Evolutionary conservation across 2,888 invertebrate species (phyloP).

Genomic region (Harpalus rufipes): DNA sequence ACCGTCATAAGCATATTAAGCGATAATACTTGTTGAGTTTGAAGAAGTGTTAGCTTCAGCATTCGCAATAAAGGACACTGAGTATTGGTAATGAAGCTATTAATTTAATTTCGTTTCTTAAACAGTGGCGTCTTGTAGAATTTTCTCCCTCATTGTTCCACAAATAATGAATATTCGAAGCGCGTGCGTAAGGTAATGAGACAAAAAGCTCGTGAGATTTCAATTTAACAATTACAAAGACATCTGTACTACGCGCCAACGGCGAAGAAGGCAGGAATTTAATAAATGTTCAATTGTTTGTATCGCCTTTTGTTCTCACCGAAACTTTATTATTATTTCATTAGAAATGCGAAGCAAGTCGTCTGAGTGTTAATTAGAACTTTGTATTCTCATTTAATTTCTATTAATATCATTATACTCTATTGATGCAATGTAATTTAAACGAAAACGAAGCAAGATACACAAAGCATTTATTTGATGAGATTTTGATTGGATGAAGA

Average conservation of each 20-base stretch:
- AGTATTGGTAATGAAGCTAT: conserved; percentile 9
- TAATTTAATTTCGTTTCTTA: conserved; percentile 27
- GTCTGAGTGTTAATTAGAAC: neutral
- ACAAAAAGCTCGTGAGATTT: conserved; percentile 19
- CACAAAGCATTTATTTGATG: no score
- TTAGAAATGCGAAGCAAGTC: neutral
- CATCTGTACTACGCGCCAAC: conserved; percentile 1
- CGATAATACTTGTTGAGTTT: no score
- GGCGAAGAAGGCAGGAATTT: conserved; percentile 19
- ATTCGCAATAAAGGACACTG: neutral
- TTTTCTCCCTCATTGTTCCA: conserved; percentile 15
- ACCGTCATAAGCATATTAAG: no score
- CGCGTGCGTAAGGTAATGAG: conserved; percentile 22
- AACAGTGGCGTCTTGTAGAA: conserved; percentile 28
- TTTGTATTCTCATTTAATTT: neutral
- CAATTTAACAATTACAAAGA: conserved; percentile 27
- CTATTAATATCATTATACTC: conserved; percentile 1
- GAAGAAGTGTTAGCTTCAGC: neutral
- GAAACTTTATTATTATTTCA: conserved; percentile 24
- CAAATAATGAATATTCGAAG: conserved; percentile 14
- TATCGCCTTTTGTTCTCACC: conserved; percentile 19
- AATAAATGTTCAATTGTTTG: conserved; percentile 35
- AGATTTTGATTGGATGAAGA: no score
- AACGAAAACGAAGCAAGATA: no score
- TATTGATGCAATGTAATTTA: neutral